Evolutionary conservation across 2,888 invertebrate species (phyloP), one percentile per base, ranked within the genome.

Genomic region (Thalpophila matura): DNA sequence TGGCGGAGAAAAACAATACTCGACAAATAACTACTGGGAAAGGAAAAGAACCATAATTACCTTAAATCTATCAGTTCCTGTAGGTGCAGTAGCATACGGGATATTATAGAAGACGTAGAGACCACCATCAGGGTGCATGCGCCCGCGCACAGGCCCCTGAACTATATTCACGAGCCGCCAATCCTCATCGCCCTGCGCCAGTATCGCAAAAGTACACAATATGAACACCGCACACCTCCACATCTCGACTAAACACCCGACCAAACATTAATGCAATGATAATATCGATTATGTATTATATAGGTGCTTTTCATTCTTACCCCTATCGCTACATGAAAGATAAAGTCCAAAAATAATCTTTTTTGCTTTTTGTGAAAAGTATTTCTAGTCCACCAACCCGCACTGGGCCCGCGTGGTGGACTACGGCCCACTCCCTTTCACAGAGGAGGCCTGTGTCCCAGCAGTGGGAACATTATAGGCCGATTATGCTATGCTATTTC

Each of bases 11-110:
- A n/a, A n/a, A n/a, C n/a, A n/a, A n/a, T n/a, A n/a, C n/a, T n/a
- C n/a, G n/a, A n/a, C n/a, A n/a, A n/a, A n/a, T n/a, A n/a, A n/a
- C n/a, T n/a, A n/a, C n/a, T n/a, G n/a, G n/a, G n/a, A n/a, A n/a
- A n/a, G n/a, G n/a, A n/a, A n/a, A n/a, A n/a, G n/a, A n/a, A n/a
- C n/a, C n/a, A 35, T n/a, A 22, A 29, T n/a, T 73, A 77, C 76
- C 77, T 87, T 86, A 61, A 85, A 91, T 59, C 74, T 86, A 5
- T 88, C 56, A 0, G 42, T 42, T 2, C 89, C 89, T 3, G 79
- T 85, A 0, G 89, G 90, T 1, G 82, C 85, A 9, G 85, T 88
- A 0, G 90, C 91, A 29, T 90, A 91, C 0, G 89, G 90, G 9
- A 91, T 88, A 38, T 83, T 81, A 45, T 86, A 81, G 57, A 89